Base-by-base conservation (phyloP, 2,113 vertebrate species). In the Neodontobutis hainanensis region DNA sequence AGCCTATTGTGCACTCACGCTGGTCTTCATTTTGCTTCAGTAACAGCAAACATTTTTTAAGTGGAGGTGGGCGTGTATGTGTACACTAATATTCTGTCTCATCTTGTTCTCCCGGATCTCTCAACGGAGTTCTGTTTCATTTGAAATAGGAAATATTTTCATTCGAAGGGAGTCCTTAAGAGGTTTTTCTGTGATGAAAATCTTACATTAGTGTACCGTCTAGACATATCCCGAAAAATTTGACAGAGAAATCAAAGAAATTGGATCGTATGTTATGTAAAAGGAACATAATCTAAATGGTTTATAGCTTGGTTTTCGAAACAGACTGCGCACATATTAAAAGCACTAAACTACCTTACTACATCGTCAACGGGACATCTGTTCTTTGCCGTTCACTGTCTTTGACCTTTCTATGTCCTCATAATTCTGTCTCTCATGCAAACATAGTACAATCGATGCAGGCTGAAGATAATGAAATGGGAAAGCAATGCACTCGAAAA, bases 1-100 rank as follows among this genome's bases (percentile, higher is more conserved):
- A 65, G 78, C 14, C 76, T 52, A 70, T 83, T 85, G 67, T 83
- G 49, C 51, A 40, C 47, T 44, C 52, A 78, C 80, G 72, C 43
- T 5, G n/a, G 61, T 62, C 46, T 43, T 70, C 44, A 57, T 63
- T 76, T 66, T 75, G 76, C 71, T 80, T 81, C 67, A 80, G 78
- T 86, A 45, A 64, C 63, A 70, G 46, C 59, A 53, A 27, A 66
- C 58, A 77, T n/a, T 45, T 65, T 27, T 65, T 10, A 38, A 61
- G 38, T 60, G 40, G 79, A 72, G 71, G 63, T 56, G 60, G 56
- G 14, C 14, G 35, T 70, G 50, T 60, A 14, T 67, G 50, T 62
- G 49, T 66, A 65, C 51, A 19, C 35, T 52, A 50, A 2, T 57
- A 49, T 55, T 76, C 63, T 62, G 56, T 70, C 52, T 77, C 68